phyloP scores from a whole-genome alignment of 2,888 invertebrate genomes.

The Brachyptera risi region DNA sequence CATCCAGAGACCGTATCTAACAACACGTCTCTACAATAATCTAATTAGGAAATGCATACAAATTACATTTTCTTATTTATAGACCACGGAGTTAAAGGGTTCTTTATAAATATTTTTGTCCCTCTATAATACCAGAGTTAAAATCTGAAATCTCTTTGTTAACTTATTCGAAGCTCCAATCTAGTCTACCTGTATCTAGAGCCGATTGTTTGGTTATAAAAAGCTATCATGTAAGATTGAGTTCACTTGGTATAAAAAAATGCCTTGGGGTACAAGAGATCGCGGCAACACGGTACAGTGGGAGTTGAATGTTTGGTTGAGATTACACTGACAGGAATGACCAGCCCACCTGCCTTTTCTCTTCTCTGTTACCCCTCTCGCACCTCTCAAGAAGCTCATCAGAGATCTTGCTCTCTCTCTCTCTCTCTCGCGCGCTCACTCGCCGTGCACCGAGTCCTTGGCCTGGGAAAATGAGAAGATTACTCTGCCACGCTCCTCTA shows the following conservation, averaged over 20 bases:
- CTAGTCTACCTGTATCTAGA: conserved; percentile 11
- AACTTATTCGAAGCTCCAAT: conserved; percentile 8
- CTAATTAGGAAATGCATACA: conserved; percentile 20
- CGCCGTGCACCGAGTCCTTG: conserved; percentile 17
- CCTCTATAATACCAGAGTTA: background rate
- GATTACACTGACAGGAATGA: conserved; percentile 32
- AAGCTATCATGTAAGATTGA: conserved; percentile 22
- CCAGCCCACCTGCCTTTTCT: conserved; percentile 31
- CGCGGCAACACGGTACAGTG: conserved; percentile 28
- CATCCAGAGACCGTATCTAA: conserved; percentile 9
- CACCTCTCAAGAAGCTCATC: conserved; percentile 13
- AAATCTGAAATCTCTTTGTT: conserved; percentile 18
- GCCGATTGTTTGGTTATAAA: conserved; percentile 23
- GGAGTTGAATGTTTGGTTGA: conserved; percentile 30
- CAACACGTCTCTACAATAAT: conserved; percentile 5
- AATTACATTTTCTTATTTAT: conserved; percentile 5
- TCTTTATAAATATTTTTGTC: background rate
- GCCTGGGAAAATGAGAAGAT: conserved; percentile 28
- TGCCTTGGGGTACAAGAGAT: conserved; percentile 21
- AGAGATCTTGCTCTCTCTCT: conserved; percentile 15
- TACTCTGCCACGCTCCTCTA: conserved; percentile 29
- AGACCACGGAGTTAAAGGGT: conserved; percentile 1
- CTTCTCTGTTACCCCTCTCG: conserved; percentile 18
- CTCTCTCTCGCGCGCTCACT: too few relatives aligned
- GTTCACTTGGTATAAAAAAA: conserved; percentile 20